These are phyloP conservation scores for Phania funesta DNA, from an alignment of 2,888 invertebrate genomes.

Conservation along the genomic window DNA sequence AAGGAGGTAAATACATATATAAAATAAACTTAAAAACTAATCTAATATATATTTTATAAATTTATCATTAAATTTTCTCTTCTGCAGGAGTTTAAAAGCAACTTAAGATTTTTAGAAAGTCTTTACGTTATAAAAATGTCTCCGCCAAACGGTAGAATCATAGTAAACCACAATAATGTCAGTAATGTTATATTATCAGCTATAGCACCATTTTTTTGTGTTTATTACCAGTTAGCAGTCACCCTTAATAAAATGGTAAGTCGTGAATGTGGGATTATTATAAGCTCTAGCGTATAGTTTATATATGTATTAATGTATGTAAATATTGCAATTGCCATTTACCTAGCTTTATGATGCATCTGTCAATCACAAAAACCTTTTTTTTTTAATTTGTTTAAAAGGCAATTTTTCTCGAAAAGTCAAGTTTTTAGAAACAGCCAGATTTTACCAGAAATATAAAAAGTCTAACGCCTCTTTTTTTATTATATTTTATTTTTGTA, in stretches of 20 bases:
- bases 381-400: too few relatives aligned
- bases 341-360: too few relatives aligned
- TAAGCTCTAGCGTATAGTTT: neutral
- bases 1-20: slow-evolving; percentile 76
- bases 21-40: neutral
- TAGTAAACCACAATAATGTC: slow-evolving; percentile 74
- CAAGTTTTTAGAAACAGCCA: too few relatives aligned
- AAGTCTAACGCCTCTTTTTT: neutral
- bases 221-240: slow-evolving; percentile 82
- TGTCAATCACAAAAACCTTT: too few relatives aligned
- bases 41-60: neutral
- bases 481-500: slow-evolving; percentile 6
- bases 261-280: slow-evolving; percentile 22
- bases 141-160: slow-evolving; percentile 75
- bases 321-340: too few relatives aligned
- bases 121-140: slow-evolving; percentile 73
- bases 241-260: slow-evolving; percentile 81
- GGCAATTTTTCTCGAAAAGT: too few relatives aligned
- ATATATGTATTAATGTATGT: neutral
- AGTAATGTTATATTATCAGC: slow-evolving; percentile 82
- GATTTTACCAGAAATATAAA: too few relatives aligned
- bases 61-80: neutral
- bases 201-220: slow-evolving; percentile 84
- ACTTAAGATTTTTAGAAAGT: slow-evolving; percentile 74
- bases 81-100: slow-evolving; percentile 81